A percentile compares a stretch with the other conserved stretches of the same genome.
Evolutionary conservation across 2,888 invertebrate species (phyloP).

Genomic region (Leptopilina drosophilae): DNA sequence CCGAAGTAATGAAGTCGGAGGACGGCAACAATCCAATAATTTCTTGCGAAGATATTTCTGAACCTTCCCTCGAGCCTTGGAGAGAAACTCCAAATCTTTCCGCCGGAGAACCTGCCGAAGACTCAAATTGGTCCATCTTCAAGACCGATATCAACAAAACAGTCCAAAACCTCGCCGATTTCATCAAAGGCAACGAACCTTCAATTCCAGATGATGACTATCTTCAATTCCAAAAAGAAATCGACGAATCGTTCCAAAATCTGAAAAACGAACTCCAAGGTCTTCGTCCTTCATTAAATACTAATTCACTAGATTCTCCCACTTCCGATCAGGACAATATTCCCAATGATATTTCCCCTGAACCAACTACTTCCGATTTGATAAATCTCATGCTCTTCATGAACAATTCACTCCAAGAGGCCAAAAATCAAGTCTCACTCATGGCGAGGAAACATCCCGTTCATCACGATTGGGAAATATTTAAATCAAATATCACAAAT

Average conservation of each 20-base stretch:
- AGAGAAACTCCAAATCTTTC: slow-evolving; percentile 66
- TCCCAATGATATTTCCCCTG: background rate
- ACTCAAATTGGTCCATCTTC: slow-evolving; percentile 56
- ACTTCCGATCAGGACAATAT: background rate
- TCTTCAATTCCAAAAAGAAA: slow-evolving; percentile 57
- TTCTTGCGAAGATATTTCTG: slow-evolving; percentile 82
- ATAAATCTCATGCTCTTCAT: background rate
- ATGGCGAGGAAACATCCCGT: background rate
- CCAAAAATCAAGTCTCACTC: background rate
- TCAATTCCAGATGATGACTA: slow-evolving; percentile 53
- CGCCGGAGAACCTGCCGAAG: background rate
- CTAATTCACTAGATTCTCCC: too few species aligned
- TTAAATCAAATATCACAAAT: slow-evolving; percentile 55
- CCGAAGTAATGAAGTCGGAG: slow-evolving; percentile 84
- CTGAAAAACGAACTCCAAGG: slow-evolving; percentile 57
- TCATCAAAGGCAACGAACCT: slow-evolving; percentile 51
- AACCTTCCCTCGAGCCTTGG: slow-evolving; percentile 81
- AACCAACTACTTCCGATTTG: background rate
- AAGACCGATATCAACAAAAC: slow-evolving; percentile 60
- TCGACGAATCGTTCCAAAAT: slow-evolving; percentile 60
- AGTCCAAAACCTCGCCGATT: slow-evolving; percentile 56
- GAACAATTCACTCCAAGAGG: slow-evolving; percentile 13
- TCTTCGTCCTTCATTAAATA: slow-evolving; percentile 47
- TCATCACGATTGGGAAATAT: slow-evolving; percentile 57
- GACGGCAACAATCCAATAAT: slow-evolving; percentile 81